These are phyloP conservation scores for Herminia tarsipennalis DNA, from an alignment of 2,888 invertebrate genomes.

Conservation along the genomic window DNA sequence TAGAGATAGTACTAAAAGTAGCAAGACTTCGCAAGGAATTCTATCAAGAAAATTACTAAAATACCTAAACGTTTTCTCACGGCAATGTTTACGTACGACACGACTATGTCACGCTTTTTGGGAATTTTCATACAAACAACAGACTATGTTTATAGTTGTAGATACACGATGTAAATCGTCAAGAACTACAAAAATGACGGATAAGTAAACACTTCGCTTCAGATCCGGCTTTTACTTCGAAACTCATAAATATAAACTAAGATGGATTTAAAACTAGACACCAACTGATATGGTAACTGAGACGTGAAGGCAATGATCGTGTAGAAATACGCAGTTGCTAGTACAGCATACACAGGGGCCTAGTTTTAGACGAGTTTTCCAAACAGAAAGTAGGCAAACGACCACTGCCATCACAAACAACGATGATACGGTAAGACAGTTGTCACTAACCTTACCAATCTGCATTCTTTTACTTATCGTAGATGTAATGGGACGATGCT, in stretches of 20 bases:
- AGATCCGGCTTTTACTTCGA: slow-evolving; percentile 11
- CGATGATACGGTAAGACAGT: slow-evolving; percentile 50
- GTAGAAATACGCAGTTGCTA: slow-evolving; percentile 68
- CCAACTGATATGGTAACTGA: slow-evolving; percentile 23
- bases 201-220: slow-evolving; percentile 3
- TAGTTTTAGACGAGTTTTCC: slow-evolving; percentile 80
- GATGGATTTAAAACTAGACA: slow-evolving; percentile 34
- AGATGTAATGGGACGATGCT: not conserved
- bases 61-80: too few species aligned
- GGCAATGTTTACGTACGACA: too few species aligned
- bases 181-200: not conserved
- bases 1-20: too few species aligned
- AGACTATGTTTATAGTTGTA: too few species aligned
- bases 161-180: too few species aligned
- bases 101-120: too few species aligned
- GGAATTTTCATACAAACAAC: too few species aligned
- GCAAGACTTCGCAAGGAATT: too few species aligned
- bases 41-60: too few species aligned
- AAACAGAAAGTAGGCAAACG: slow-evolving; percentile 80
- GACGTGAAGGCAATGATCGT: slow-evolving; percentile 42
- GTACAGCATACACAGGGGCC: slow-evolving; percentile 65
- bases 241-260: slow-evolving; percentile 12
- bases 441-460: slow-evolving; percentile 30
- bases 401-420: slow-evolving; percentile 49
- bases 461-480: slow-evolving; percentile 11